Percentiles rank a stretch among this genome's conserved stretches.
Evolutionary conservation across 2,888 invertebrate species (phyloP).

Genomic region (Parthenolecanium corni): DNA sequence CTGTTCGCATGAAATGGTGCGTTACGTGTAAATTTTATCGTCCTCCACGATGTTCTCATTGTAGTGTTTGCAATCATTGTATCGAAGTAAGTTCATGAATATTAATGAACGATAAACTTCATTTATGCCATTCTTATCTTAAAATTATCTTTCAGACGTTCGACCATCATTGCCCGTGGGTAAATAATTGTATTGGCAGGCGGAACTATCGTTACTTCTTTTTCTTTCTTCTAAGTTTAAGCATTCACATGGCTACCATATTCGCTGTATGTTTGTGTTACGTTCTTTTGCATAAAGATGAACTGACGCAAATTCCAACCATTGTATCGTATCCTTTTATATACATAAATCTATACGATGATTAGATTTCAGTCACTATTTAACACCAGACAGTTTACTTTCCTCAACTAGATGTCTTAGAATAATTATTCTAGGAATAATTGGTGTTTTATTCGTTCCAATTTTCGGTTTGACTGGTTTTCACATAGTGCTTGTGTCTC

Average conservation of each 20-base stretch:
- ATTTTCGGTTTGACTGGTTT: slow-evolving; percentile 96
- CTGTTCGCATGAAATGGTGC: slow-evolving; percentile 99
- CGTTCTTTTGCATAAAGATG: slow-evolving; percentile 73
- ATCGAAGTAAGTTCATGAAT: slow-evolving; percentile 60
- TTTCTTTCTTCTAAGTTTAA: slow-evolving; percentile 91
- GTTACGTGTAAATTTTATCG: slow-evolving; percentile 99
- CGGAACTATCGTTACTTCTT: slow-evolving; percentile 98
- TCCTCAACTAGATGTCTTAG: slow-evolving; percentile 41
- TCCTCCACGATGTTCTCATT: slow-evolving; percentile 97
- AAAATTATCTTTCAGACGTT: slow-evolving; percentile 64
- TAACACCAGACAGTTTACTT: not conserved
- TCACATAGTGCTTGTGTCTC: slow-evolving; percentile 89
- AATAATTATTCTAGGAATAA: slow-evolving; percentile 79
- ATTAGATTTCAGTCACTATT: not conserved
- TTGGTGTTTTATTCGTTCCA: slow-evolving; percentile 84
- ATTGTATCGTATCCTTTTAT: slow-evolving; percentile 37
- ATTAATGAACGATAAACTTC: not conserved
- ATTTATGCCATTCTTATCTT: slow-evolving; percentile 17
- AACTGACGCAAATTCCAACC: slow-evolving; percentile 58
- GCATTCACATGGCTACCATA: slow-evolving; percentile 95
- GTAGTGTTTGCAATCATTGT: slow-evolving; percentile 97
- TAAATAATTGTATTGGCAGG: slow-evolving; percentile 92
- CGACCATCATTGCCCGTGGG: slow-evolving; percentile 99
- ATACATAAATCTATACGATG: too few relatives aligned
- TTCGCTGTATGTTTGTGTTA: slow-evolving; percentile 86